Conservation (phyloP, 2,888 invertebrate genomes). For the Leucozona laternaria region DNA sequence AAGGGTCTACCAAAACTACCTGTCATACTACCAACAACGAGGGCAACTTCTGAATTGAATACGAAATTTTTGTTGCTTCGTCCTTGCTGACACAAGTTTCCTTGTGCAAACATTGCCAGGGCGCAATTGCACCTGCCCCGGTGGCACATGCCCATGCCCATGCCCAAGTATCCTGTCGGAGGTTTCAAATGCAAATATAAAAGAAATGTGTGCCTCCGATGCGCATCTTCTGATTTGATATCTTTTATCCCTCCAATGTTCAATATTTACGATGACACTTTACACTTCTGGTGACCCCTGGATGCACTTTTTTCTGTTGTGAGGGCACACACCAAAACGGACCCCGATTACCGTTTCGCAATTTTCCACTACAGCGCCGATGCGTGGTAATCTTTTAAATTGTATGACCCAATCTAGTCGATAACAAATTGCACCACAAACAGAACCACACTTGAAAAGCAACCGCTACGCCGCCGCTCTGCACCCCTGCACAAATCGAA, state of each 20-base stretch:
- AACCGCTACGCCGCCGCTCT: constrained; percentile 27
- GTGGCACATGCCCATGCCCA: constrained; percentile 75
- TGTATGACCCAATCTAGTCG: constrained; percentile 68
- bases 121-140: constrained; percentile 67
- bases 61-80: constrained; percentile 51
- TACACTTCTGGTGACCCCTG: constrained; percentile 69
- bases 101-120: constrained; percentile 32
- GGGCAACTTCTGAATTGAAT: constrained; percentile 54
- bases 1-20: constrained; percentile 18
- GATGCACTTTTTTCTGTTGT: constrained; percentile 18
- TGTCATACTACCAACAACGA: constrained; percentile 12
- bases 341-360: constrained; percentile 57
- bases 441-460: constrained; percentile 64
- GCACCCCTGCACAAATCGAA: constrained; percentile 28
- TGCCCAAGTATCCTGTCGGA: constrained; percentile 75
- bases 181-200: constrained; percentile 71
- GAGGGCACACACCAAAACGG: constrained; percentile 60
- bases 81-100: constrained; percentile 56
- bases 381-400: constrained; percentile 53
- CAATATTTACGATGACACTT: constrained; percentile 75
- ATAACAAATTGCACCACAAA: constrained; percentile 74
- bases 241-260: constrained; percentile 61
- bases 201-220: constrained; percentile 62
- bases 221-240: constrained; percentile 65
- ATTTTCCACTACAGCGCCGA: constrained; percentile 54